Percentiles rank a stretch among this genome's conserved stretches.
These are phyloP conservation scores for Temnothorax longispinosus DNA, from an alignment of 1,140 invertebrate genomes.

Conservation along the genomic window DNA sequence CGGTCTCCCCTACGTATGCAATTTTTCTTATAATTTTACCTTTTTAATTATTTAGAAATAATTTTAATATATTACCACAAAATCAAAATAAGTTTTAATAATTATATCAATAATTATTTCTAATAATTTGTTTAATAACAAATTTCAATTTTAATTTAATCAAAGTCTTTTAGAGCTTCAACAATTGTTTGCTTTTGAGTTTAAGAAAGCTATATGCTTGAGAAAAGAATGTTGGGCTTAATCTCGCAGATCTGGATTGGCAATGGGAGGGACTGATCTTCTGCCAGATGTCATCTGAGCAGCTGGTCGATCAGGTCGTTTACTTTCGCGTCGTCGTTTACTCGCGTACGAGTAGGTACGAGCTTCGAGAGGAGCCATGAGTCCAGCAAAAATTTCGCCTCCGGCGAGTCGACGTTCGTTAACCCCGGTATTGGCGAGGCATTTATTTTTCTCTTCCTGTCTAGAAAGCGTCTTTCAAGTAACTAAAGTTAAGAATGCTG, in stretches of 20 bases:
- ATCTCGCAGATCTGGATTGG: not conserved
- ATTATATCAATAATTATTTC: not conserved
- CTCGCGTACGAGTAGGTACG: not conserved
- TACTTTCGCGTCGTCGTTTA: slow-evolving; percentile 34
- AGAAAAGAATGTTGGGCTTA: not conserved
- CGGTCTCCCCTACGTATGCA: too few relatives aligned
- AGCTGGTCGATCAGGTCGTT: slow-evolving; percentile 43
- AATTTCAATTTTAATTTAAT: not conserved
- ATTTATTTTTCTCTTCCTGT: not conserved
- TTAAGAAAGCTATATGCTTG: not conserved
- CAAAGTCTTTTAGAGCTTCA: not conserved
- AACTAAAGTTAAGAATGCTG: not conserved
- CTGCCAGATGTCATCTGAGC: slow-evolving; percentile 12
- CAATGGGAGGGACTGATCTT: not conserved
- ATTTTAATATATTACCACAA: not conserved
- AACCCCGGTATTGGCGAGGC: slow-evolving; percentile 17
- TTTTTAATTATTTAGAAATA: not conserved
- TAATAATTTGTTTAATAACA: not conserved
- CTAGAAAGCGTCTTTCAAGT: slow-evolving; percentile 1
- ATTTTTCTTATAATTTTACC: not conserved
- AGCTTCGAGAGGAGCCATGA: not conserved
- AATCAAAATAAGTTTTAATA: not conserved
- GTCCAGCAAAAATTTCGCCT: slow-evolving; percentile 16
- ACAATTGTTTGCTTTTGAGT: not conserved
- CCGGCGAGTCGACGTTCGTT: slow-evolving; percentile 53